A percentile compares a stretch with the other conserved stretches of the same genome.
Conservation (phyloP, 1,140 invertebrate species). For the Melipona quadrifasciata region DNA sequence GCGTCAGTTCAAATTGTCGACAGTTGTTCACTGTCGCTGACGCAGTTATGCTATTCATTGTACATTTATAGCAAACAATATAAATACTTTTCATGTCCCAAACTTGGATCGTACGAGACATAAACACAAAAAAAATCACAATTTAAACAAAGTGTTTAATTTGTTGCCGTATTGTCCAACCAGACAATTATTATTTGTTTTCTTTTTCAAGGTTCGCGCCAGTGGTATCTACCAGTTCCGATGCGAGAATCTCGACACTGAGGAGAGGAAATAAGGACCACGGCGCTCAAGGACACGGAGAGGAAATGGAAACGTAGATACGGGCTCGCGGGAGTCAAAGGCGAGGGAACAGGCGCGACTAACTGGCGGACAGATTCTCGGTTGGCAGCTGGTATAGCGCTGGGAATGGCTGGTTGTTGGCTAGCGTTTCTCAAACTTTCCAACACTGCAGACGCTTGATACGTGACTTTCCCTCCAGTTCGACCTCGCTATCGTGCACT, state of each 20-base stretch:
- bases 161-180: too few species aligned
- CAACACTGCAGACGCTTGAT: background rate
- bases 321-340: conserved; percentile 25
- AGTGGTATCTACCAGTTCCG: too few species aligned
- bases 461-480: conserved; percentile 30
- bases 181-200: too few species aligned
- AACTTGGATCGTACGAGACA: too few species aligned
- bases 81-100: too few species aligned
- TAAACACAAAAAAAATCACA: too few species aligned
- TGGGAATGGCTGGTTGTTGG: background rate
- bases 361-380: background rate
- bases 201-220: too few species aligned
- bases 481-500: background rate
- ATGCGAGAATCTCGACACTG: background rate
- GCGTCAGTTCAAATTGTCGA: too few species aligned
- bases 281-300: background rate
- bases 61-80: too few species aligned
- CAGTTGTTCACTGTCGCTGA: too few species aligned
- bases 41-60: too few species aligned
- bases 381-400: background rate
- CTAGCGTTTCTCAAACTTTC: conserved; percentile 23
- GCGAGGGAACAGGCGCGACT: background rate
- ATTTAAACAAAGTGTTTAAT: too few species aligned
- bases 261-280: background rate
- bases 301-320: conserved; percentile 17